phyloP scores from a whole-genome alignment of 2,888 invertebrate species.

The Caenorhabditis sp. region DNA sequence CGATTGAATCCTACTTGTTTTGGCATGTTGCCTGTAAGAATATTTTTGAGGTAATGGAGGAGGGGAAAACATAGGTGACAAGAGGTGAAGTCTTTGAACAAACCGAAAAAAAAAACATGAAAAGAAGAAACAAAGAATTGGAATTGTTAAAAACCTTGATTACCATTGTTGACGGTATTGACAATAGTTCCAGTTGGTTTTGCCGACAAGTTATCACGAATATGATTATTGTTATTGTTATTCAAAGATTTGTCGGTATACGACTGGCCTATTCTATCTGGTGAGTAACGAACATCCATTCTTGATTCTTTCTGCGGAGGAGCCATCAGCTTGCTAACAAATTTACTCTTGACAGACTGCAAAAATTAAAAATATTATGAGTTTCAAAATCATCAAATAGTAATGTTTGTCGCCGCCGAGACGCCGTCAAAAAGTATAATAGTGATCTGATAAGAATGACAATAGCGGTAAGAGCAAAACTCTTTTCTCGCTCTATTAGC shows the following conservation, averaged over 20 bases:
- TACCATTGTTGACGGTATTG: background rate
- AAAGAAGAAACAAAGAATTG: too few relatives aligned
- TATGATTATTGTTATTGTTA: too few relatives aligned
- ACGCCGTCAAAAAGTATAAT: background rate
- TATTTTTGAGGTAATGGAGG: background rate
- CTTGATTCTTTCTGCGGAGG: background rate
- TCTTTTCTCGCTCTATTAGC: background rate
- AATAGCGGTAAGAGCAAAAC: background rate
- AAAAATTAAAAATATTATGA: background rate
- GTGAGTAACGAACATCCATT: too few relatives aligned
- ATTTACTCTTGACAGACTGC: background rate
- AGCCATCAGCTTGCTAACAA: background rate
- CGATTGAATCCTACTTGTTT: constrained; percentile 62
- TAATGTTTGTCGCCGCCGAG: too few relatives aligned
- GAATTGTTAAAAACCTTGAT: background rate
- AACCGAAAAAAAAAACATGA: background rate
- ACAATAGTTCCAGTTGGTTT: too few relatives aligned
- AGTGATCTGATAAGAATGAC: background rate
- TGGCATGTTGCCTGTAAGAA: constrained; percentile 17
- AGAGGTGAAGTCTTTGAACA: background rate
- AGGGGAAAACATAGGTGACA: background rate
- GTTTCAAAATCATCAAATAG: too few relatives aligned
- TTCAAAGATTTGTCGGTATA: too few relatives aligned
- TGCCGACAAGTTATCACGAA: too few relatives aligned
- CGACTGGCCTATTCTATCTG: too few relatives aligned